These are phyloP conservation scores for Phymastichus coffea DNA, from an alignment of 1,140 invertebrate genomes.

Conservation along the genomic window DNA sequence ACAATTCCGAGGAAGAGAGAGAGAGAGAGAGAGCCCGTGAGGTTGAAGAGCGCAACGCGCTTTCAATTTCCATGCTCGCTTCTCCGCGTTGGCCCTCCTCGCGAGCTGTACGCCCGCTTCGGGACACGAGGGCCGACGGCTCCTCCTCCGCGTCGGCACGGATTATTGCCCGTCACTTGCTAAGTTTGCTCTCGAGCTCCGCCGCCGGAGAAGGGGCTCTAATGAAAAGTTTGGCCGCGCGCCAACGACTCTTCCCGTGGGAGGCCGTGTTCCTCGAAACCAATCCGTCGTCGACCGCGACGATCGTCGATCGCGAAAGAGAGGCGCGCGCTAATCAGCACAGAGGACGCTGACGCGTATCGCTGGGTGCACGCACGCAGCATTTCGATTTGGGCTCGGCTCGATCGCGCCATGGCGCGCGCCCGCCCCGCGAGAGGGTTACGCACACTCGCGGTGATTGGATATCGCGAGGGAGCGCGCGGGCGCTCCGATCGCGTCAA, in stretches of 20 bases:
- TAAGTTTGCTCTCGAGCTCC: background rate
- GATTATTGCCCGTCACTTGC: background rate
- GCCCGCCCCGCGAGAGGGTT: background rate
- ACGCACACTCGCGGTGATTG: constrained; percentile 23
- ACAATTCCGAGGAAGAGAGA: constrained; percentile 22
- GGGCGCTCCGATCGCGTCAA: constrained; percentile 19
- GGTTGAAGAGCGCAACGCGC: too few relatives aligned
- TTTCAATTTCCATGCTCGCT: constrained; percentile 18
- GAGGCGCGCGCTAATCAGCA: too few relatives aligned
- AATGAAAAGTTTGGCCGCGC: background rate
- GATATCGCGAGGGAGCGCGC: constrained; percentile 12
- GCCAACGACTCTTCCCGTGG: too few relatives aligned
- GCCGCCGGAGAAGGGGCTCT: background rate
- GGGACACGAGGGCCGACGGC: too few relatives aligned
- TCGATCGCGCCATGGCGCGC: background rate
- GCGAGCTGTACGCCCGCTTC: too few relatives aligned
- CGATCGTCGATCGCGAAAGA: too few relatives aligned
- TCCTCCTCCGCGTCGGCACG: too few relatives aligned
- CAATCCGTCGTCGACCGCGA: too few relatives aligned
- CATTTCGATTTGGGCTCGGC: too few relatives aligned
- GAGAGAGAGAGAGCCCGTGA: too few relatives aligned
- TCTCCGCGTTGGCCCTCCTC: background rate
- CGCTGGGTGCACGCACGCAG: background rate
- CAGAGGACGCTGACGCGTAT: background rate
- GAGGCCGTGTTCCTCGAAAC: too few relatives aligned